Base-by-base conservation (phyloP, 2,797 vertebrate species). In the Limnodromus scolopaceus region DNA sequence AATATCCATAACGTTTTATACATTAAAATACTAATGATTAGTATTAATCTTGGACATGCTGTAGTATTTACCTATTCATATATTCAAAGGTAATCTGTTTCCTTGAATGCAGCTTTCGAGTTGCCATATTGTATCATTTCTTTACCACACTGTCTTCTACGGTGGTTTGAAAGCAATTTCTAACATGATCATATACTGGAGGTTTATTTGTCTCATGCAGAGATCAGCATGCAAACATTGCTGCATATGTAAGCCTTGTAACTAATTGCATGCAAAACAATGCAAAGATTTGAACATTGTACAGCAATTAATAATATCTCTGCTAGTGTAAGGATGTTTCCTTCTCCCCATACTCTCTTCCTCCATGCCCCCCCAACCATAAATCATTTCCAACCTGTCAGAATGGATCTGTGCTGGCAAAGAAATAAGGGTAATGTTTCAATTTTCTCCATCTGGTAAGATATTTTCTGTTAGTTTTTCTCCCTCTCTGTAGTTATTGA, bases 341-440 rank as follows among this genome's bases (percentile, higher is more conserved):
- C 96, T 93, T 85, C 69, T 92, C 64, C 49, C 71, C n/a, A 19
- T 79, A 54, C 38, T 71, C 49, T 82, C 46, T 91, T 92, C 81
- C 23, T 92, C 51, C 12, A 5, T 94, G 58, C 82, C 87, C 93
- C 77, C 83, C 34, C 72, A 60, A 30, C 72, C 96, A 98, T 98
- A 98, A 98, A 98, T 98, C 97, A 98, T 98, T 98, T 98, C 97
- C 97, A 98, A 96, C 97, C 96, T 98, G 98, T 98, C 98, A 98
- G 97, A 98, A 97, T 98, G 97, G 97, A 98, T 98, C 97, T 97
- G 93, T 96, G 96, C 96, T 98, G 98, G 98, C 98, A 98, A 97
- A 98, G 97, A 98, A 98, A 97, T 97, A 97, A 97, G 97, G 97
- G 88, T 98, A 98, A 98, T 97, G 97, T 98, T 98, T 98, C 97